Conservation (phyloP, 1,140 invertebrate genomes). For the Drosophila lini region DNA sequence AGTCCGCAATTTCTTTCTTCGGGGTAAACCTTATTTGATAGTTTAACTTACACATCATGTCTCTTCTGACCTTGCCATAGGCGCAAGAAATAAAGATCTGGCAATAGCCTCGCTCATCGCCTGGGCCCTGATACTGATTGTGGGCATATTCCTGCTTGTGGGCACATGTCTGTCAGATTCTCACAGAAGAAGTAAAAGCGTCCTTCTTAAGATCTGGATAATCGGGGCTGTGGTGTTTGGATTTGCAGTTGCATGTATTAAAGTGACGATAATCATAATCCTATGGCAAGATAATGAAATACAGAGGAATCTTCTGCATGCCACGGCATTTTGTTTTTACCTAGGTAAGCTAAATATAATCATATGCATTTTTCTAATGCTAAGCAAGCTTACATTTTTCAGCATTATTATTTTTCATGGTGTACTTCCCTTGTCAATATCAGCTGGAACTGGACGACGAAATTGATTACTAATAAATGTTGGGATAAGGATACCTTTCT, state of each 20-base stretch:
- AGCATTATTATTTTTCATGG: conserved; percentile 10
- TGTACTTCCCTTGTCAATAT: conserved; percentile 12
- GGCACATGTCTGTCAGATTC: not conserved
- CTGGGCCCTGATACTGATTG: not conserved
- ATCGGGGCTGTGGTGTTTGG: not conserved
- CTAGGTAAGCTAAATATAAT: conserved; percentile 1
- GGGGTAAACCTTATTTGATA: not conserved
- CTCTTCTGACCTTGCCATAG: not conserved
- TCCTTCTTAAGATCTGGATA: not conserved
- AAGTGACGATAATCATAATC: not conserved
- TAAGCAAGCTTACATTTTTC: not conserved
- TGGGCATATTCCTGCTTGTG: not conserved
- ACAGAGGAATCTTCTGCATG: not conserved
- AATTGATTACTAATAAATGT: not conserved
- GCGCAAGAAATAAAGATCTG: too few species aligned
- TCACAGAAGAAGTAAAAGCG: not conserved
- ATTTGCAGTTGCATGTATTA: not conserved
- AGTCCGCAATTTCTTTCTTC: rapidly evolving
- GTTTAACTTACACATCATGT: too few species aligned
- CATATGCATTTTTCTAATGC: too few species aligned
- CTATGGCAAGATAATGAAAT: too few species aligned
- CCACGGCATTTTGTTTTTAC: not conserved
- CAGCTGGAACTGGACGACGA: not conserved
- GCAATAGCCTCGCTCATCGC: not conserved
- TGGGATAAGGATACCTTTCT: not conserved